Conservation (phyloP, 1,140 invertebrate species). For the Scaptomyza pallida region DNA sequence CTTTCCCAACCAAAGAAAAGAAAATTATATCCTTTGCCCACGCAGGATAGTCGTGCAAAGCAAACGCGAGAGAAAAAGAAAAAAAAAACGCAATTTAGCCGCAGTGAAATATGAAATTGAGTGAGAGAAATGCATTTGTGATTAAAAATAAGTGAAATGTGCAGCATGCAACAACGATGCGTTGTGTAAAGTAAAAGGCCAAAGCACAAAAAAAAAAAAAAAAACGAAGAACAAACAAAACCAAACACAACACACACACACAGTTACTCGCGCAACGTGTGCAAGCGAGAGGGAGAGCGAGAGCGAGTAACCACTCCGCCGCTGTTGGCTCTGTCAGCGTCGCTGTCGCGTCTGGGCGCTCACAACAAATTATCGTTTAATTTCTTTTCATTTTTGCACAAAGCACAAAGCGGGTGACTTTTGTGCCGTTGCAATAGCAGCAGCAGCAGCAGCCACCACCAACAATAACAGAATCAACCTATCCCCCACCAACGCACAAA, state of each 20-base stretch:
- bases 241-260: conserved; percentile 56
- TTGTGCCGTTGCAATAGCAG: conserved; percentile 27
- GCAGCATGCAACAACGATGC: conserved; percentile 62
- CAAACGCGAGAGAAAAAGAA: conserved; percentile 50
- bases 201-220: too few relatives aligned
- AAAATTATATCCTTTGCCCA: conserved; percentile 66
- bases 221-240: conserved; percentile 59
- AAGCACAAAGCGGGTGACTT: conserved; percentile 59
- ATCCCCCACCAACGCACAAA: not conserved
- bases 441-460: conserved; percentile 29
- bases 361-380: conserved; percentile 77
- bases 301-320: conserved; percentile 36
- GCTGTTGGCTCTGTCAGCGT: conserved; percentile 19
- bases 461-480: not conserved
- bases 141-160: conserved; percentile 67
- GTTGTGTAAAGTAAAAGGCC: conserved; percentile 48
- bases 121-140: conserved; percentile 60
- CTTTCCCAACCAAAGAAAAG: conserved; percentile 29
- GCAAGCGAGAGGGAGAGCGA: conserved; percentile 23
- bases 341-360: conserved; percentile 30
- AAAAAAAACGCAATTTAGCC: conserved; percentile 19
- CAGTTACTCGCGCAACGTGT: conserved; percentile 32
- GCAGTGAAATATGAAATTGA: conserved; percentile 51
- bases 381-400: conserved; percentile 75
- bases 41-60: conserved; percentile 70